Percentiles rank a stretch among this genome's conserved stretches.
phyloP scores from a whole-genome alignment of 2,113 vertebrate species.

The Hyaena hyaena region DNA sequence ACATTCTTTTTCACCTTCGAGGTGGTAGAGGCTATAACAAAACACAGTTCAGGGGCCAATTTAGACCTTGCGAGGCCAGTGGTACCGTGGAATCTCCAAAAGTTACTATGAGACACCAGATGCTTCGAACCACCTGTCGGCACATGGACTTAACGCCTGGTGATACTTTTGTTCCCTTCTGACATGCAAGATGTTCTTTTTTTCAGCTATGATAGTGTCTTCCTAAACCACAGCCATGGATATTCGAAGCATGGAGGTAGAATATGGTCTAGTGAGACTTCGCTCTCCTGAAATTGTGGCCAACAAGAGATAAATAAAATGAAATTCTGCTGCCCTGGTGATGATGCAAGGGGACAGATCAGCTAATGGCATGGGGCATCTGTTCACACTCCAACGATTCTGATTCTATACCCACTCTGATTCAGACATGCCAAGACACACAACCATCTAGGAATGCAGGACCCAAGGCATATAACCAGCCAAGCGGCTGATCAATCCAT shows the following conservation, averaged over 20 bases:
- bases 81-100: background rate
- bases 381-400: conserved; percentile 52
- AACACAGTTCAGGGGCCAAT: background rate
- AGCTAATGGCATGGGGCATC: conserved; percentile 49
- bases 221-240: background rate
- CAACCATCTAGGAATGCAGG: conserved; percentile 17
- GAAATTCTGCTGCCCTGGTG: conserved; percentile 30
- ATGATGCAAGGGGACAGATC: conserved; percentile 29
- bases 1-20: background rate
- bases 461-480: conserved; percentile 56
- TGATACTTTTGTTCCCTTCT: background rate
- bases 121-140: background rate
- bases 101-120: background rate
- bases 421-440: conserved; percentile 54
- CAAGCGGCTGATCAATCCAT: conserved; percentile 47
- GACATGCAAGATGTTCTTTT: background rate
- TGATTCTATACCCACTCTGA: conserved; percentile 28
- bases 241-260: background rate
- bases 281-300: conserved; percentile 53
- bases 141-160: background rate
- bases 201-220: background rate
- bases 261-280: background rate
- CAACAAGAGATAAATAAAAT: conserved; percentile 65
- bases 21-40: background rate
- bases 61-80: background rate